phyloP scores from a whole-genome alignment of 2,797 vertebrate species.

The Microcaecilia unicolor region DNA sequence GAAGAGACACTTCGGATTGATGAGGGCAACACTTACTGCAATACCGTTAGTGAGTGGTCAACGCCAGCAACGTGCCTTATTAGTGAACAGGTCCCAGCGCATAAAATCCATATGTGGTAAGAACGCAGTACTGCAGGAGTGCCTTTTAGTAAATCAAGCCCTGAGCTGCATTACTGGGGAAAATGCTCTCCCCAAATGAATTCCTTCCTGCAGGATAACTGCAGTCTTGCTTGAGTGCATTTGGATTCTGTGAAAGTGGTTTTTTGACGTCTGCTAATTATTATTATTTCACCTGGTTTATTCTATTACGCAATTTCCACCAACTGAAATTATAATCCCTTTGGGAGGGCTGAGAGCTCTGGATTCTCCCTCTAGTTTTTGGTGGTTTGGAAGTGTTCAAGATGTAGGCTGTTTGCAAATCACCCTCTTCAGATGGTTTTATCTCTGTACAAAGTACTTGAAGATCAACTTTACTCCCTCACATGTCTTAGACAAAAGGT shows the following conservation, averaged over 20 bases:
- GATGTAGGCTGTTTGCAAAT: conserved; percentile 44
- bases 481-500: conserved; percentile 60
- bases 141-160: no score
- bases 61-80: no score
- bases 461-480: conserved; percentile 66
- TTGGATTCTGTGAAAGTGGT: conserved; percentile 82
- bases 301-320: conserved; percentile 69
- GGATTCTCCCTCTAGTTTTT: conserved; percentile 31
- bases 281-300: conserved; percentile 69
- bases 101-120: no score
- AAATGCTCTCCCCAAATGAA: no score
- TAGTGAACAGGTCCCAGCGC: no score
- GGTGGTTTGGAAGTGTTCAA: conserved; percentile 49
- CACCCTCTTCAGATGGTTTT: conserved; percentile 60
- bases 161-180: no score
- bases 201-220: conserved; percentile 12
- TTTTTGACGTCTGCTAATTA: conserved; percentile 72
- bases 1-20: conserved; percentile 86
- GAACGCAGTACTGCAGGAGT: no score
- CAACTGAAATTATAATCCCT: conserved; percentile 64
- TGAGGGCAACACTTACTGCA: no score
- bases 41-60: no score
- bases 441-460: conserved; percentile 67
- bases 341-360: conserved; percentile 50
- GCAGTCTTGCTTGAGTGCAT: conserved; percentile 64